Evolutionary conservation across 1,140 invertebrate species (phyloP).

Genomic region (Drosophila pachea): DNA sequence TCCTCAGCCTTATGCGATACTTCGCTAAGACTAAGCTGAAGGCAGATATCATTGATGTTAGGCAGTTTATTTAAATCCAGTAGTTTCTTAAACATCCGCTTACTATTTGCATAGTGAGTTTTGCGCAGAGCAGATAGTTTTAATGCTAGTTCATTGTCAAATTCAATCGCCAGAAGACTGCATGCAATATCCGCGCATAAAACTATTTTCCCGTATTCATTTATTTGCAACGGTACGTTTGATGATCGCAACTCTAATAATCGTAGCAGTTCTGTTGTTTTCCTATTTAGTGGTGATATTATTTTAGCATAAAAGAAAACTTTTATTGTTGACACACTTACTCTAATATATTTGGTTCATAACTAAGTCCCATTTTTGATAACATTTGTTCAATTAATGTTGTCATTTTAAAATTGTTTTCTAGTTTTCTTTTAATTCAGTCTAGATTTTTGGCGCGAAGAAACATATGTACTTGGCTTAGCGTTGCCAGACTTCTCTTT

Average conservation of each 20-base stretch:
- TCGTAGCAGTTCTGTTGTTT: constrained; percentile 69
- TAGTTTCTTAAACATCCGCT: constrained; percentile 78
- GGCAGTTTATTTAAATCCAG: constrained; percentile 76
- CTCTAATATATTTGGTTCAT: constrained; percentile 64
- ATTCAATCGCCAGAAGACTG: constrained; percentile 48
- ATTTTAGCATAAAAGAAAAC: background rate
- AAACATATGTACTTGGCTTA: constrained; percentile 18
- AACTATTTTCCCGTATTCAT: constrained; percentile 76
- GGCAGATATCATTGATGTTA: constrained; percentile 78
- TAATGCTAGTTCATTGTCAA: constrained; percentile 77
- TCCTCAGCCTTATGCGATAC: constrained; percentile 73
- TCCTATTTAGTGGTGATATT: constrained; percentile 42
- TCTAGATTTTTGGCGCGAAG: constrained; percentile 34
- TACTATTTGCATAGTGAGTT: constrained; percentile 75
- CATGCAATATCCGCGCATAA: constrained; percentile 67
- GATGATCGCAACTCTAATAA: constrained; percentile 69
- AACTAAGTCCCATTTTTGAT: constrained; percentile 66
- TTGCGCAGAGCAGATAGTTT: constrained; percentile 78
- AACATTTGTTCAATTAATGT: constrained; percentile 71
- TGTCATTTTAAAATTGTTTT: constrained; percentile 42
- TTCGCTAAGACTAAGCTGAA: constrained; percentile 76
- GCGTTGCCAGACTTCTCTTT: constrained; percentile 15
- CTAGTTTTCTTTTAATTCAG: constrained; percentile 16
- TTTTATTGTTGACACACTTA: constrained; percentile 25
- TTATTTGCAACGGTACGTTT: constrained; percentile 68